Percentiles rank a stretch among this genome's conserved stretches.
These are phyloP conservation scores for Anthonomus grandis DNA, from an alignment of 1,140 invertebrate species.

Conservation along the genomic window DNA sequence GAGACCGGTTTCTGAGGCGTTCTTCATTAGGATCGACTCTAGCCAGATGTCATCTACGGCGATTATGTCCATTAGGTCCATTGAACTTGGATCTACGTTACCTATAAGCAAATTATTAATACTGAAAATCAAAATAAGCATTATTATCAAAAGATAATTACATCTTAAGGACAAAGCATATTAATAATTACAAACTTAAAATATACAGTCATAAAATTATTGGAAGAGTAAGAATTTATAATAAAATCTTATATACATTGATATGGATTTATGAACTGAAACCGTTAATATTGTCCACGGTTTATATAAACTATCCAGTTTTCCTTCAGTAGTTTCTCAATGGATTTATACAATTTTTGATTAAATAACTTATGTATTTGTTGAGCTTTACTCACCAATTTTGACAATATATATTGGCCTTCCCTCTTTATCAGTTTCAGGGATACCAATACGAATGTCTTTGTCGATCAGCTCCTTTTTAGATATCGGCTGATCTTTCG, in stretches of 20 bases:
- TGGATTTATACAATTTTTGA: background rate
- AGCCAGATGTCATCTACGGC: conserved; percentile 29
- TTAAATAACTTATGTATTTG: background rate
- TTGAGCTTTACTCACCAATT: conserved; percentile 36
- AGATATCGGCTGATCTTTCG: conserved; percentile 31
- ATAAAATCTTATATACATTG: too few relatives aligned
- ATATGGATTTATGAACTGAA: too few relatives aligned
- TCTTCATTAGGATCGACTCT: conserved; percentile 19
- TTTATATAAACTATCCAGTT: too few relatives aligned
- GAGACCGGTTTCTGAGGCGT: conserved; percentile 39
- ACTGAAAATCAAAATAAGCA: too few relatives aligned
- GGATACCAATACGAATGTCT: conserved; percentile 38
- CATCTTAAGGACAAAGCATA: too few relatives aligned
- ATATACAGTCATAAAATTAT: too few relatives aligned
- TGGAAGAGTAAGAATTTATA: too few relatives aligned
- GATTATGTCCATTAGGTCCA: conserved; percentile 24
- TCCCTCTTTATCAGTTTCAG: conserved; percentile 40
- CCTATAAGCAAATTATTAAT: too few relatives aligned
- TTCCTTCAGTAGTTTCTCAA: too few relatives aligned
- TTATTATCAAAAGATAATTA: too few relatives aligned
- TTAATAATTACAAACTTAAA: too few relatives aligned
- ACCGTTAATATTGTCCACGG: too few relatives aligned
- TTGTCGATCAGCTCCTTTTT: conserved; percentile 35
- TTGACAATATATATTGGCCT: conserved; percentile 43
- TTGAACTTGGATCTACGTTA: conserved; percentile 24